Evolutionary conservation across 2,797 vertebrate species (phyloP), one percentile per base, ranked within the genome.

Genomic region (Melanotaenia maccullochi): DNA sequence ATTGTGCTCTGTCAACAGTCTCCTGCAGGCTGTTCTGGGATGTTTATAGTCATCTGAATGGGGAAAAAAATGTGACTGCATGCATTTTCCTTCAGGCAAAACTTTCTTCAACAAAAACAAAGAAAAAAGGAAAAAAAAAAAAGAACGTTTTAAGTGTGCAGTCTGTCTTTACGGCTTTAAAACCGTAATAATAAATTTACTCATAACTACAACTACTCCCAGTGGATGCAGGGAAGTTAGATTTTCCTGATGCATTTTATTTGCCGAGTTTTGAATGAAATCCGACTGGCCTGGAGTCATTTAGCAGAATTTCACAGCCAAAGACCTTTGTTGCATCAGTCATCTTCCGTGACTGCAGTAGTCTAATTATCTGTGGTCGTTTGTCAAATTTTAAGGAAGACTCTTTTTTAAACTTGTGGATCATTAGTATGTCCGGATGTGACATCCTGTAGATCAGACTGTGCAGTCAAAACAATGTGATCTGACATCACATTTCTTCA

Each of bases 241-340:
- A 52, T 54, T 25, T 58, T 63, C 24, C 44, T 57, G 44, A 14
- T 66, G n/a, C 36, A 33, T 8, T 74, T 60, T 28, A 3, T 0
- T 24, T 3, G 4, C 3, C 9, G 30, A 40, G 55, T 38, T 70
- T 57, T 67, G 35, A 75, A 73, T 54, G 22, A 54, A 59, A 59
- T 44, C 33, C 44, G 65, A 71, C 65, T 56, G 36, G 40, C 52
- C 67, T 32, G 7, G n/a, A 66, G 56, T 61, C 69, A 49, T 66
- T 62, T 40, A 40, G 54, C 25, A 11, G 0, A 70, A 68, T 79
- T 84, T 82, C 82, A 55, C 73, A 47, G 44, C 24, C 67, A 40
- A 35, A 65, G 35, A 49, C 65, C 36, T 44, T 20, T 0, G 63
- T 88, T 88, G 49, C 86, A 78, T 86, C 86, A 88, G 35, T 65